Evolutionary conservation across 2,113 vertebrate species (phyloP).

Genomic region (Lathamus discolor): DNA sequence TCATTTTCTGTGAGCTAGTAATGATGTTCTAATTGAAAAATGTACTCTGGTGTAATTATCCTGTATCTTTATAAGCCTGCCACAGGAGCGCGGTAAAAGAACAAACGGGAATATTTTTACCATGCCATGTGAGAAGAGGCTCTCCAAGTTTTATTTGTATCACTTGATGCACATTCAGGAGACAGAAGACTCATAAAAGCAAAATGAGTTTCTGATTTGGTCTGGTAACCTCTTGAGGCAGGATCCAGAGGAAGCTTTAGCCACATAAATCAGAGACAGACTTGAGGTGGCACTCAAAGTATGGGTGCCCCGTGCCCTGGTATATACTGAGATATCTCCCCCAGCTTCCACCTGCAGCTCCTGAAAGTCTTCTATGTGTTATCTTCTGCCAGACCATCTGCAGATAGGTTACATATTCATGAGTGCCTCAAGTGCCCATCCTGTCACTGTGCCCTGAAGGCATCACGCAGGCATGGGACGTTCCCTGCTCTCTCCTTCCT

Average conservation of each 20-base stretch:
- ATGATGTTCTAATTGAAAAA: conserved; percentile 27
- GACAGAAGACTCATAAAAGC: not conserved
- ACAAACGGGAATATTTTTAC: not conserved
- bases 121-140: not conserved
- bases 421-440: not conserved
- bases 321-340: not conserved
- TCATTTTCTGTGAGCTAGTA: conserved; percentile 9
- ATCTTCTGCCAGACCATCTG: not conserved
- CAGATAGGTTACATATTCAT: not conserved
- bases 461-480: accelerated
- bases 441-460: not conserved
- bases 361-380: not conserved
- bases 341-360: not conserved
- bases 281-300: not conserved
- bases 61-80: not conserved
- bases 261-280: not conserved
- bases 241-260: not conserved
- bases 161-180: not conserved
- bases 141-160: not conserved
- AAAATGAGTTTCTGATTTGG: not conserved
- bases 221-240: not conserved
- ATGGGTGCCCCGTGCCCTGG: accelerated
- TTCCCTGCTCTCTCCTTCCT: not conserved
- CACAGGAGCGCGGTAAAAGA: not conserved
- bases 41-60: not conserved